Base-by-base conservation (phyloP, 2,888 invertebrate genomes). In the Eucriotettix oculatus region DNA sequence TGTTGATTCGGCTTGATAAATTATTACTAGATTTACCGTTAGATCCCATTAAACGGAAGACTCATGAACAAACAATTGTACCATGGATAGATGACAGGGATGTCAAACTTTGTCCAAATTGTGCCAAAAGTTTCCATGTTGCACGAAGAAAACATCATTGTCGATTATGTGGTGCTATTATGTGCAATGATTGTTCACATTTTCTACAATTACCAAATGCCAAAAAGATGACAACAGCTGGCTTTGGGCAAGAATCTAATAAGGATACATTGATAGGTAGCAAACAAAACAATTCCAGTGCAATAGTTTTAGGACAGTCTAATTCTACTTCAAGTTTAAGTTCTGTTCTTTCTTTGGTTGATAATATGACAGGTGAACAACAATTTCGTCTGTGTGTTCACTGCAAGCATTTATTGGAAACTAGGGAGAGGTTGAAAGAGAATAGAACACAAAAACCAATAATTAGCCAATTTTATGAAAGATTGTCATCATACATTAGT, bases 111-210 rank as follows among this genome's bases (percentile, higher is more conserved):
- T 99, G 98, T 72, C 93, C 94, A 0, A 87, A 84, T 65, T 99
- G 99, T 76, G 90, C 93, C 0, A 85, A 86, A 70, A 79, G 84
- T 55, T 99, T 99, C 74, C 87, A 88, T 68, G 74, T 95, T 61
- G 85, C 93, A 0, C 78, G 92, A 61, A 78, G 98, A 65, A 90
- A 95, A 72, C 98, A 99, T 74, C 99, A 99, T 74, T 99, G 99
- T 71, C 79, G 97, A 63, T 79, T 98, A 7, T 98, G 93, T 72
- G 97, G 97, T 1, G 87, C 90, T 60, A 85, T 97, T 62, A 86
- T 96, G 80, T 97, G 97, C 71, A 83, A 91, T 70, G 86, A 87
- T 67, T 97, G 97, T 72, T 95, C 95, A 0, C 76, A 84, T 67
- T 95, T 93, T 73, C 76, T 97, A 66, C 80, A 87, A 54, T 77